Evolutionary conservation across 2,888 invertebrate species (phyloP), one percentile per base, ranked within the genome.

Genomic region (Eurytoma californica): DNA sequence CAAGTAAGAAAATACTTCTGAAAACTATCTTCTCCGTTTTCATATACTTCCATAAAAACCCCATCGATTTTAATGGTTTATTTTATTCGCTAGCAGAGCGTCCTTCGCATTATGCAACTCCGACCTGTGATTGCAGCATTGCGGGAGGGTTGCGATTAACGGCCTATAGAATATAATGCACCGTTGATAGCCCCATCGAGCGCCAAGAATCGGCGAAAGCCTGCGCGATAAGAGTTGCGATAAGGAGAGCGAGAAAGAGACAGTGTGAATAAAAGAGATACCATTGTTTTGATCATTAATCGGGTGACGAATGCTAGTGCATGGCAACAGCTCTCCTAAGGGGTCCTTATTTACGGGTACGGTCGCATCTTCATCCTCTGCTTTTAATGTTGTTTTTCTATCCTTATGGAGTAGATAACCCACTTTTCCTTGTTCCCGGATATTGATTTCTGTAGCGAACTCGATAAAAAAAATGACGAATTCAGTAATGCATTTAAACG

Each of bases 91-190:
- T 24, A 16, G n/a, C 12, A n/a, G 24, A 24, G 68, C 65, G 74
- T 79, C 74, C 74, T 79, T 74, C 74, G 60, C 18, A 72, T 79
- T 79, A 76, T 76, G 79, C 72, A 79, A 75, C 47, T 20, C 4
- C 39, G 28, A 72, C 61, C 72, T 66, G 75, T 12, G 20, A 18
- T 79, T 79, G 70, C 70, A 47, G 24, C 65, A 72, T 58, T 57
- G 47, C 7, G 7, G 51, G 55, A 39, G 57, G 39, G 47, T 39
- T n/a, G 18, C 16, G 7, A 60, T 18, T 13, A 39, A 3, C 39
- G 12, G 28, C 2, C 0, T 16, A 18, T 18, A 55, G 28, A 60
- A 47, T 28, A 28, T 67, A 76, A 69, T 69, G 58, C 30, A 39
- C 30, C 28, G 18, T 47, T 69, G 74, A 13, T 65, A 77, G 16